Base-by-base conservation (phyloP, 23 tunicate genomes). In the Trididemnum nubilum region DNA sequence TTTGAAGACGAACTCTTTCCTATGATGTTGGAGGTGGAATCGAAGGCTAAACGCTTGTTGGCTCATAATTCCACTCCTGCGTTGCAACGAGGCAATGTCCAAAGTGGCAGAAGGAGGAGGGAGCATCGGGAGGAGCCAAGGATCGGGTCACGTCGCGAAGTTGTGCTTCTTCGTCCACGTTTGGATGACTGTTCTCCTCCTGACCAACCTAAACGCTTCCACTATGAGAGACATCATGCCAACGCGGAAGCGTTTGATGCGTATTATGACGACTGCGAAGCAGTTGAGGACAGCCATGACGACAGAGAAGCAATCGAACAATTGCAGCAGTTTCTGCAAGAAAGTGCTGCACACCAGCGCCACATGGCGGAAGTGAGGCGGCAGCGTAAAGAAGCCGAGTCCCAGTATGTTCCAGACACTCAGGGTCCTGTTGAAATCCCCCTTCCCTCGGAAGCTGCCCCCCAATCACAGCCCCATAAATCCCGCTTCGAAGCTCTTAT, bases 341-440 rank as follows among this genome's bases (percentile, higher is more conserved):
- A 61, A 61, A 61, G 67, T 22, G 27, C 67, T 61, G 67, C 67
- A 4, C 67, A 61, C 29, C 67, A 61, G n/a, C 67, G 67, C n/a
- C 27, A 25, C 15, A 12, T 61, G 29, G 5, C 27, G 31, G 44
- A 70, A 27, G 31, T 70, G 4, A 30, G 44, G 31, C 76, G n/a
- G 36, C 39, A 30, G 37, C 27, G 76, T 26, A 15, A 30, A 70
- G 76, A 70, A 70, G 38, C n/a, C 15, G 76, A 70, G n/a, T 5
- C 39, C 38, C 15, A 70, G 22, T 70, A 70, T 30, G 44, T 70
- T 29, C 39, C 26, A 5, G 76, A 70, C n/a, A 70, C 76, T 18
- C 76, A 70, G 4, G 76, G 76, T 70, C 76, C 76, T 30, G 38
- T 35, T 29, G 36, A 29, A 33, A 9, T 12, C 18, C 38, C 22